Conservation (phyloP, 2,797 vertebrate species). For the Ispidina lecontei region DNA sequence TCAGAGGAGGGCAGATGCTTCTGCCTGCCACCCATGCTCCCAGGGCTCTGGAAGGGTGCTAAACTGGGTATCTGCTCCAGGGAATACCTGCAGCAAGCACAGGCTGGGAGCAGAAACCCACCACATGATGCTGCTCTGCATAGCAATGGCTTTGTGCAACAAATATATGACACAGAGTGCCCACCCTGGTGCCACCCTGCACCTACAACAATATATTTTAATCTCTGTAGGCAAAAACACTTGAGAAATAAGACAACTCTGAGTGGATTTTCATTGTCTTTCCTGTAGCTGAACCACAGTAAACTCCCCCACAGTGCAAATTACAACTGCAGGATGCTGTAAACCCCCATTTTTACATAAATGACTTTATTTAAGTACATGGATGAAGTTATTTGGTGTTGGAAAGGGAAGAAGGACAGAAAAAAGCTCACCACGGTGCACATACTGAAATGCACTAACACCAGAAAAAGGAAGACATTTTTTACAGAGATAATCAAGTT, state of each 20-base stretch:
- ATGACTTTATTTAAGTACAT: background rate
- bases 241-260: background rate
- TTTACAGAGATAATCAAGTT: background rate
- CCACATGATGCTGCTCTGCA: background rate
- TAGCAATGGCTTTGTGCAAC: background rate
- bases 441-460: background rate
- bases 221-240: background rate
- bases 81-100: background rate
- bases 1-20: background rate
- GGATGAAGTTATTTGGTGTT: background rate
- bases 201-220: background rate
- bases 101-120: background rate
- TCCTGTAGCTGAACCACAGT: background rate
- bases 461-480: background rate
- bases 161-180: rapidly evolving
- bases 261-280: background rate
- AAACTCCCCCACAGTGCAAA: background rate
- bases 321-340: background rate
- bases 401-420: background rate
- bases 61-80: constrained; percentile 9
- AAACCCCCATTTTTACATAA: background rate
- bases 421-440: background rate
- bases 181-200: background rate
- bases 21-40: background rate
- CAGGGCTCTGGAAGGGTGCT: background rate